Evolutionary conservation across 1,140 invertebrate species (phyloP), one percentile per base, ranked within the genome.

Genomic region (Lasioglossum baleicum): DNA sequence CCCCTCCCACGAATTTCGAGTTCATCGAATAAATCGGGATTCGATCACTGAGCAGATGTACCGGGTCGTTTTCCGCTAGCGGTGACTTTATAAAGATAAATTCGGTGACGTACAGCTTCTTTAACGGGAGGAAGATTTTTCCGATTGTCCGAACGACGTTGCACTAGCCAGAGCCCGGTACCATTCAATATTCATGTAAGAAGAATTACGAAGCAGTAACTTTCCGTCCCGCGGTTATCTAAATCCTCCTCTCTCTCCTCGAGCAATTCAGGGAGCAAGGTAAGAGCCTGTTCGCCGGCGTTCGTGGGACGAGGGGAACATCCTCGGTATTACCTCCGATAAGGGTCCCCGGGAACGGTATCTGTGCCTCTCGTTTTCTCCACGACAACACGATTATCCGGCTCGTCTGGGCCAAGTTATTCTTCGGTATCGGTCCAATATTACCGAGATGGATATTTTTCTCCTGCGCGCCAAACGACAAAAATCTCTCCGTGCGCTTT

Each of bases 211-310:
- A 71, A 73, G 80, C 77, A 67, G 74, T 82, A 82, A 86, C 75
- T 82, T 75, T 84, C 67, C 20, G 31, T 48, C 40, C 44, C 75
- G 40, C 70, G 81, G 74, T 85, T 86, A 86, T 86, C 84, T 82
- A 86, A 86, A 85, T 81, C 75, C 83, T n/a, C 75, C 76, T 15
- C 78, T 74, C 83, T 74, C 83, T 74, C 42, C 74, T 68, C 48
- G 56, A 75, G 83, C 70, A 67, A 70, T 82, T 85, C 53, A 53
- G 22, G 51, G 60, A 48, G 51, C 40, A 64, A 72, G 77, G 82
- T 75, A 63, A 75, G 63, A 61, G 53, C 44, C 63, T 76, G 82
- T 67, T 84, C 69, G 22, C 17, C 31, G 68, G 72, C 44, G 77
- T 58, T 60, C 58, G 40, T 13, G n/a, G 48, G 63, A 20, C 58